Percentiles rank a stretch among this genome's conserved stretches.
These are phyloP conservation scores for Baryphthengus martii DNA, from an alignment of 2,113 vertebrate species.

Conservation along the genomic window DNA sequence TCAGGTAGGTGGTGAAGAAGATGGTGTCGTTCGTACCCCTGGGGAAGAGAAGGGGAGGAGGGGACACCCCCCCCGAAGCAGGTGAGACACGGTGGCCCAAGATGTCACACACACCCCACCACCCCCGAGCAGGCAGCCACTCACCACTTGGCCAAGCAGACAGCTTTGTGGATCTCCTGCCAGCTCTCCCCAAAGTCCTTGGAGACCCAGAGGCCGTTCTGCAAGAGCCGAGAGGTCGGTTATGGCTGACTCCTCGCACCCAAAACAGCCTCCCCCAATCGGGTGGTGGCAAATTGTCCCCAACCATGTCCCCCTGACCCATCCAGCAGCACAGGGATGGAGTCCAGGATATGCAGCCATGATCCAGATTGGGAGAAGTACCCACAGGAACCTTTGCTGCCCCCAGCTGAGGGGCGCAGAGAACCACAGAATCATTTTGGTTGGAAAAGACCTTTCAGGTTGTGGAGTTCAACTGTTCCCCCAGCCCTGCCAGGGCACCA, in stretches of 20 bases:
- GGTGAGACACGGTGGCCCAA: not conserved
- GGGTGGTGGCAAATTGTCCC: not conserved
- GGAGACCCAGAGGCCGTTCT: slow-evolving; percentile 91
- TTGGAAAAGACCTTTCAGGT: not conserved
- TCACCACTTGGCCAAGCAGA: slow-evolving; percentile 92
- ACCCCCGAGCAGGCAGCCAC: not conserved
- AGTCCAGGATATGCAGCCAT: not conserved
- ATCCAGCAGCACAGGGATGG: not conserved
- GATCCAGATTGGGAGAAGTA: not conserved
- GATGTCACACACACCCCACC: not conserved
- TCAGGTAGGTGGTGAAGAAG: slow-evolving; percentile 5
- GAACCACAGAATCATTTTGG: not conserved
- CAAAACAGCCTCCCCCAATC: not conserved
- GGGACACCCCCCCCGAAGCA: not conserved
- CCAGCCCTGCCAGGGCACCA: not conserved
- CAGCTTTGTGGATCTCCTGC: slow-evolving; percentile 82
- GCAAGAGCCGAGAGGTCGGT: not conserved
- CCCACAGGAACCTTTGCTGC: not conserved
- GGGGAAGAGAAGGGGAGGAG: not conserved
- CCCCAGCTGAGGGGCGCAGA: no score
- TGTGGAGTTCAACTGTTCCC: not conserved
- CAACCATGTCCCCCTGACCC: fast-evolving
- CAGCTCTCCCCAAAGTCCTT: slow-evolving; percentile 84
- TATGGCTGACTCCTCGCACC: not conserved
- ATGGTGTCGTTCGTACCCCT: not conserved